Percentiles rank a stretch among this genome's conserved stretches.
Conservation (phyloP, 2,113 vertebrate species). For the Seriola quinqueradiata region DNA sequence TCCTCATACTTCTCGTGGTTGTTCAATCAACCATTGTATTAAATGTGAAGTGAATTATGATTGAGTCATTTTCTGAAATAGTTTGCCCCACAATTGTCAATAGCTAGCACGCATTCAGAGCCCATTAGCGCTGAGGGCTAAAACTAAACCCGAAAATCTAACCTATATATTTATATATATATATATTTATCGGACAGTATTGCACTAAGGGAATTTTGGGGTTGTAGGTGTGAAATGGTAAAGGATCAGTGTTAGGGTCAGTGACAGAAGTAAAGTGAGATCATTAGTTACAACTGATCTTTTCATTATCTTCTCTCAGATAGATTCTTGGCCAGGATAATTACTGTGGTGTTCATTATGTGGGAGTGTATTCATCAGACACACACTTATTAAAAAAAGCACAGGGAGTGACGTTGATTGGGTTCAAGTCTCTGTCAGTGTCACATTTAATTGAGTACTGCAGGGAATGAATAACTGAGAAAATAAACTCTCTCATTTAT, state of each 20-base stretch:
- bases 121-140: not conserved
- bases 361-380: slow-evolving; percentile 43
- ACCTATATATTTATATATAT: no score
- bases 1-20: slow-evolving; percentile 5
- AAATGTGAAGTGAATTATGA: slow-evolving; percentile 8
- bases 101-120: not conserved
- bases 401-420: slow-evolving; percentile 40
- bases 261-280: not conserved
- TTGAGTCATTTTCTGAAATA: slow-evolving; percentile 4
- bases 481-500: slow-evolving; percentile 40
- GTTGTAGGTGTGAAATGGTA: not conserved
- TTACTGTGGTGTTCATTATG: slow-evolving; percentile 52
- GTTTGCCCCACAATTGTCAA: not conserved
- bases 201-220: not conserved
- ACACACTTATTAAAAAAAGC: slow-evolving; percentile 41
- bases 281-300: slow-evolving; percentile 46
- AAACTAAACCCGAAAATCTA: not conserved
- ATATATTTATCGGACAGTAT: not conserved
- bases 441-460: slow-evolving; percentile 54
- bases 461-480: slow-evolving; percentile 40
- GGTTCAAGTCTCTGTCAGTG: slow-evolving; percentile 61
- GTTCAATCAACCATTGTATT: slow-evolving; percentile 13
- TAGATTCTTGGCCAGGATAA: slow-evolving; percentile 49
- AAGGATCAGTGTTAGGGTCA: slow-evolving; percentile 3
- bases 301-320: slow-evolving; percentile 58